Base-by-base conservation (phyloP, 2,888 invertebrate species). In the Apotomis capreana region DNA sequence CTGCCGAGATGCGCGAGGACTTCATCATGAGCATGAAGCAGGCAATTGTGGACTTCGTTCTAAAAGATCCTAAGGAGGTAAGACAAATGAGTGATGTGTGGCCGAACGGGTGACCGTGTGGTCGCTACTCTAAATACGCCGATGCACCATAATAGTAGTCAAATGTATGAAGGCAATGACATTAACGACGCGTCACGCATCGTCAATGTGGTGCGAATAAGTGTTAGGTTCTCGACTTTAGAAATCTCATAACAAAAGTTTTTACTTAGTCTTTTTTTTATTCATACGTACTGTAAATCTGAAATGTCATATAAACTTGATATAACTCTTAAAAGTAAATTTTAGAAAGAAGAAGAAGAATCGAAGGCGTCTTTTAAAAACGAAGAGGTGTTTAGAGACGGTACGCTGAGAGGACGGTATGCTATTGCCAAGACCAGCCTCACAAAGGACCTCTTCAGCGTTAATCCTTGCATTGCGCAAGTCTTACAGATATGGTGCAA, bases 21-120 rank as follows among this genome's bases (percentile, higher is more conserved):
- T 99, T 97, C 83, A 95, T 97, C 84, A 94, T 97, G 86, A 96
- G 96, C 76, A 97, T 98, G 83, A 98, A 98, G 84, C 98, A 98
- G 84, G 96, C 98, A 0, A 96, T 97, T 65, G 97, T 99, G 0
- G 98, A 98, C 89, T 99, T 98, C 86, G 97, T 98, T 0, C 91
- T 99, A 4, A 96, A 96, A 81, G 97, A 98, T 89, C 96, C 97
- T 0, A 91, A 89, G 75, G 89, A 88, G 89, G 94, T 91, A 77
- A 40, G 55, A 57, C 26, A 26, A 26, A 26, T 26, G 26, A 26
- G 1, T 26, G 1, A 26, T 26, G 26, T 26, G 26, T 26, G 26
- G 26, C 26, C 26, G 2, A 26, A 26, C 2, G 26, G 26, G 26
- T 26, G 26, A 26, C 26, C 26, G 26, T 26, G 26, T 26, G 26